These are phyloP conservation scores for Bellardia bayeri DNA, from an alignment of 2,888 invertebrate genomes.

Conservation along the genomic window DNA sequence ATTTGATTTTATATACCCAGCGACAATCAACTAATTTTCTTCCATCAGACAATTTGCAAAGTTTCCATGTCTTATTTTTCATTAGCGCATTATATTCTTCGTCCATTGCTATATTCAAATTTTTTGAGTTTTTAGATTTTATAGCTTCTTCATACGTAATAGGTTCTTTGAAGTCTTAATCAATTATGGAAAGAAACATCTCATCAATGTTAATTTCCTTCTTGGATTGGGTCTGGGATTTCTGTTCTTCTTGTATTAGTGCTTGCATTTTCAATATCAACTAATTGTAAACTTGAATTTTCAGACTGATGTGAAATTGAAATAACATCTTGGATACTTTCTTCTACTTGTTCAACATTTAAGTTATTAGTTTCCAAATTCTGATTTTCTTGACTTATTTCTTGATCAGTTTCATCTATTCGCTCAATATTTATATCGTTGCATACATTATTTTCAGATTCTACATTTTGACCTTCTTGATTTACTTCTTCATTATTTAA, in stretches of 20 bases:
- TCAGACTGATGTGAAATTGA: not conserved
- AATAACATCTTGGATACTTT: not conserved
- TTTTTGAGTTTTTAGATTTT: not conserved
- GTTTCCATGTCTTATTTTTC: constrained; percentile 17
- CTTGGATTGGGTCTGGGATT: constrained; percentile 3
- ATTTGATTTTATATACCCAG: constrained; percentile 14
- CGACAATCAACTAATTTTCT: constrained; percentile 4
- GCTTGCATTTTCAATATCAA: not conserved
- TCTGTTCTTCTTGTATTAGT: not conserved
- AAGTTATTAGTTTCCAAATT: not conserved
- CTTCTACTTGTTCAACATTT: not conserved
- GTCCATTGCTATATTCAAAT: not conserved
- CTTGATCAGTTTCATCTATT: not conserved
- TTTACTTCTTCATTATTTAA: no score
- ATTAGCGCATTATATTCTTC: not conserved
- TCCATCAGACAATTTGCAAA: constrained; percentile 3
- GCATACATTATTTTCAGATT: not conserved
- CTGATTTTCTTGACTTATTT: not conserved
- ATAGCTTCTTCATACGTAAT: not conserved
- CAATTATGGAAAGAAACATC: constrained; percentile 5
- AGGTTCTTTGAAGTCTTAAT: not conserved
- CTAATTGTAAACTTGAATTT: not conserved
- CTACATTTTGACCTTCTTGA: not conserved
- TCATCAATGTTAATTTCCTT: not conserved
- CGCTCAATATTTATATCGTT: not conserved